Evolutionary conservation across 2,113 vertebrate species (phyloP).

Genomic region (Phrynocephalus versicolor): DNA sequence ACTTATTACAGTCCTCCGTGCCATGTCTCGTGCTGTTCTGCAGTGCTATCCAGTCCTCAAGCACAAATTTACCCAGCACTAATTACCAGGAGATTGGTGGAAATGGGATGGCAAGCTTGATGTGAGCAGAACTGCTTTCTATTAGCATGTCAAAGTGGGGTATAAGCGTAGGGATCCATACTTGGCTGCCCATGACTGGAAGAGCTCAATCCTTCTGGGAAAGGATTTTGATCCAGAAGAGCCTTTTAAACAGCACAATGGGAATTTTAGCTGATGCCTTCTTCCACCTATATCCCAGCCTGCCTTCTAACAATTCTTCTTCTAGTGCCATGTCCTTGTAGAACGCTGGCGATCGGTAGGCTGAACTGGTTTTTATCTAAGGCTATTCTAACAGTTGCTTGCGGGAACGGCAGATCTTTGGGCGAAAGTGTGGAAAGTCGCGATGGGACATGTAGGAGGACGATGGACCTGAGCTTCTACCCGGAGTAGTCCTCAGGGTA

Average conservation of each 20-base stretch:
- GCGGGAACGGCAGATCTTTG: not conserved
- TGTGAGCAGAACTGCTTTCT: not conserved
- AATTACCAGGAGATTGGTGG: not conserved
- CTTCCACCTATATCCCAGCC: too few relatives aligned
- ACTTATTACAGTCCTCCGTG: not conserved
- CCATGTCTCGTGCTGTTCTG: not conserved
- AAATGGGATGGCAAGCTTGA: not conserved
- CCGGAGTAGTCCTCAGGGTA: too few relatives aligned
- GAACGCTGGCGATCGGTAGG: too few relatives aligned
- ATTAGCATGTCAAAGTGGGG: too few relatives aligned
- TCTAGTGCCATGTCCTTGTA: too few relatives aligned
- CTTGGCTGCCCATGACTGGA: not conserved
- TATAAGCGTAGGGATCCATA: too few relatives aligned
- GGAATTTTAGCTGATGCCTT: not conserved
- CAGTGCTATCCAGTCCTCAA: not conserved
- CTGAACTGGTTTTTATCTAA: too few relatives aligned
- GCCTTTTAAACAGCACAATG: not conserved
- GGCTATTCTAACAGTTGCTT: too few relatives aligned
- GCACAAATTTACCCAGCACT: too few relatives aligned
- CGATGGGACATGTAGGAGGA: not conserved
- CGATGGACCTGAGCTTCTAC: not conserved
- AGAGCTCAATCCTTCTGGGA: too few relatives aligned
- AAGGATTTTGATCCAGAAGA: too few relatives aligned
- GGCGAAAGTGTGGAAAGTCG: not conserved
- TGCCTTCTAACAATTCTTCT: too few relatives aligned